Conservation (phyloP, 1,140 invertebrate species). For the Phymastichus coffea region DNA sequence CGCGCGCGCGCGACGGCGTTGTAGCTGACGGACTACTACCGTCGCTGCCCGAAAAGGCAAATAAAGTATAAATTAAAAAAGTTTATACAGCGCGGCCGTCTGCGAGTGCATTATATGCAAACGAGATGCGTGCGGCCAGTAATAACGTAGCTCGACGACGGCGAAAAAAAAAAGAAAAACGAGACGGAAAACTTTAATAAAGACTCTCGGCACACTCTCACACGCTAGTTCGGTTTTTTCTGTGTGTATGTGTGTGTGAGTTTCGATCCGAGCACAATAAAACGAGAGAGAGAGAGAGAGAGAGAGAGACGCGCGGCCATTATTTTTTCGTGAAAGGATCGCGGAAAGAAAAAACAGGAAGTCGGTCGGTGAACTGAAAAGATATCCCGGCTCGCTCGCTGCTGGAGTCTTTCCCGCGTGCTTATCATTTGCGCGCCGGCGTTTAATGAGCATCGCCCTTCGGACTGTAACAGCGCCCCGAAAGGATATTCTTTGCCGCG, state of each 20-base stretch:
- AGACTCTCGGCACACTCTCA: too few relatives aligned
- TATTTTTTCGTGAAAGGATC: background rate
- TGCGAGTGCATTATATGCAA: slow-evolving; percentile 7
- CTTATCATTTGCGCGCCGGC: slow-evolving; percentile 30
- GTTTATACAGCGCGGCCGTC: background rate
- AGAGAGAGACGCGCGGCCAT: background rate
- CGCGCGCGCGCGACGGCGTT: background rate
- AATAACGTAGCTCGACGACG: background rate
- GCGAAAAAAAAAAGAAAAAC: background rate
- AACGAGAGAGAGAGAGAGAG: background rate
- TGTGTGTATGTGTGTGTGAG: too few relatives aligned
- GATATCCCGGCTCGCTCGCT: too few relatives aligned
- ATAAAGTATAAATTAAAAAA: slow-evolving; percentile 13
- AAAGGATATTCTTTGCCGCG: background rate
- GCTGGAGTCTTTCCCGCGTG: background rate
- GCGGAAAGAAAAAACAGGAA: background rate
- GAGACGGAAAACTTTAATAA: slow-evolving; percentile 6
- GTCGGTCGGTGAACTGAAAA: too few relatives aligned
- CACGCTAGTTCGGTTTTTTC: too few relatives aligned
- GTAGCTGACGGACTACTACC: background rate
- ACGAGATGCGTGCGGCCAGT: background rate
- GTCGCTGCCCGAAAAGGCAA: slow-evolving; percentile 1
- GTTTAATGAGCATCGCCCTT: slow-evolving; percentile 32
- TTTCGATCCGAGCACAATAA: too few relatives aligned
- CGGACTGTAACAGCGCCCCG: too few relatives aligned